Percentiles rank a stretch among this genome's conserved stretches.
Evolutionary conservation across 2,888 invertebrate genomes (phyloP).

Genomic region (Drosophila borealis): DNA sequence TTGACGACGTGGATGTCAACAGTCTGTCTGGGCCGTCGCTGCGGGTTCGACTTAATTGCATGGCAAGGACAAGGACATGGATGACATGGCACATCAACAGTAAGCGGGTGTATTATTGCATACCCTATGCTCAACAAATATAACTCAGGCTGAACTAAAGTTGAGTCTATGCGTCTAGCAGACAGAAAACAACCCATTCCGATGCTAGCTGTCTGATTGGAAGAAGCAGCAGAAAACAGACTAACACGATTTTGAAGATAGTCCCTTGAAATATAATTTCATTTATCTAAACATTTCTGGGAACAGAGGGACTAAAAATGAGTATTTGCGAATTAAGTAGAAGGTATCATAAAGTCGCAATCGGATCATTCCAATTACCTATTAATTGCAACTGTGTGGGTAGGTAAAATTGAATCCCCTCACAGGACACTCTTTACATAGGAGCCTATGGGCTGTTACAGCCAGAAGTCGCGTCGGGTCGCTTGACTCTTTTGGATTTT

Average conservation of each 20-base stretch:
- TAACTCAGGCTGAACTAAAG: not conserved
- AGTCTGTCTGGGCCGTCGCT: slow-evolving; percentile 30
- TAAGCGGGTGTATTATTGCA: not conserved
- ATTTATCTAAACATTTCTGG: too few relatives aligned
- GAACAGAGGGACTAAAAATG: too few relatives aligned
- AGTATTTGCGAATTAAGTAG: too few relatives aligned
- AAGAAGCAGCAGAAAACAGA: too few relatives aligned
- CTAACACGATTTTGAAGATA: too few relatives aligned
- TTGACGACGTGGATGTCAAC: slow-evolving; percentile 41
- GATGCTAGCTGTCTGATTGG: too few relatives aligned
- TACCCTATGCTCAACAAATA: not conserved
- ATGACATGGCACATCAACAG: slow-evolving; percentile 1
- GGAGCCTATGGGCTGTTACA: not conserved
- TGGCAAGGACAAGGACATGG: slow-evolving; percentile 44
- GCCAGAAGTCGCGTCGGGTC: not conserved
- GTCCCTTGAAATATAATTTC: too few relatives aligned
- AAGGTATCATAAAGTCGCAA: not conserved
- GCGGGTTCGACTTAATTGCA: slow-evolving; percentile 49
- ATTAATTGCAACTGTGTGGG: not conserved
- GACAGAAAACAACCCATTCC: too few relatives aligned
- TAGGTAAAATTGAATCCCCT: not conserved
- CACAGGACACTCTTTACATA: slow-evolving; percentile 2
- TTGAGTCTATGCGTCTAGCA: not conserved
- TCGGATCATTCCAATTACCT: not conserved
- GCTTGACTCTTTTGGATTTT: not conserved